phyloP scores from a whole-genome alignment of 2,797 vertebrate genomes.

The Agapornis canus region DNA sequence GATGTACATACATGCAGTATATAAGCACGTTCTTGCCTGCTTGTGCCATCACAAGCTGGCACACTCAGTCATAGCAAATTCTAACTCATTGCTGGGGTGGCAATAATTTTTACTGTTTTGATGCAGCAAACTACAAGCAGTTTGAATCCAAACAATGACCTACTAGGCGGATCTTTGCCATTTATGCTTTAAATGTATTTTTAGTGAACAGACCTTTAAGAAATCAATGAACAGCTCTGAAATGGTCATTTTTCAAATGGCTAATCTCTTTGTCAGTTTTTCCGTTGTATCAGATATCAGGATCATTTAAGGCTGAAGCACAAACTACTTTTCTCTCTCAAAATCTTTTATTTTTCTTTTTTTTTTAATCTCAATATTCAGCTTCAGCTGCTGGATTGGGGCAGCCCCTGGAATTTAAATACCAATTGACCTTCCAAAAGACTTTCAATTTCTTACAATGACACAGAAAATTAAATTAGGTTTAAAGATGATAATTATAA shows the following conservation, averaged over 20 bases:
- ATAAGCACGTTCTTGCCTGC: neutral
- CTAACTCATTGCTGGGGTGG: neutral
- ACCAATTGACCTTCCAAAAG: neutral
- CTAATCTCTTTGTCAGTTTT: constrained; percentile 44
- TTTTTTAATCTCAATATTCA: neutral
- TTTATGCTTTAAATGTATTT: constrained; percentile 26
- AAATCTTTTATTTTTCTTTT: neutral
- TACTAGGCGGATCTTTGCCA: neutral
- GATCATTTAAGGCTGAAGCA: constrained; percentile 14
- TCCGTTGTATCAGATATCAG: constrained; percentile 14
- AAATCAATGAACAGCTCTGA: constrained; percentile 30
- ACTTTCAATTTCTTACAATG: neutral
- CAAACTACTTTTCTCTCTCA: neutral
- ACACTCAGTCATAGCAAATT: neutral
- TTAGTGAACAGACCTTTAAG: constrained; percentile 30
- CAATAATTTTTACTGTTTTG: neutral
- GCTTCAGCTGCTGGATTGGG: neutral
- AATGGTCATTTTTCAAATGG: constrained; percentile 49
- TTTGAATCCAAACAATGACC: neutral
- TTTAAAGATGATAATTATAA: neutral
- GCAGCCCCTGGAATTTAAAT: constrained; percentile 4
- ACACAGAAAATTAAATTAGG: neutral
- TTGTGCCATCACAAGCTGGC: neutral
- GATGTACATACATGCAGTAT: neutral
- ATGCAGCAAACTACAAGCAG: neutral